These are phyloP conservation scores for Caenorhabditis macrosperma DNA, from an alignment of 2,888 invertebrate species.

Conservation along the genomic window DNA sequence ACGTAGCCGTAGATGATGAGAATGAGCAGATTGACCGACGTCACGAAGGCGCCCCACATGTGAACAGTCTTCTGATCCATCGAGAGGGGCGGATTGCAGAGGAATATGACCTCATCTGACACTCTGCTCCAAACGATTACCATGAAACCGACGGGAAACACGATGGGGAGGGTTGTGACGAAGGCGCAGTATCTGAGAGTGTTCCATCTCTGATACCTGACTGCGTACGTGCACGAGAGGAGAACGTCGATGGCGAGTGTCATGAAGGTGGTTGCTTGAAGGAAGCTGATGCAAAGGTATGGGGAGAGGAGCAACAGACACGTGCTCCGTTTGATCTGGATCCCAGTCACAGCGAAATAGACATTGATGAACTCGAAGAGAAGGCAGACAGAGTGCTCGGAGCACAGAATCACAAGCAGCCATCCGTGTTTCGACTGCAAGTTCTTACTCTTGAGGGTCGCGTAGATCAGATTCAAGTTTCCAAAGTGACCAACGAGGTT, in stretches of 20 bases:
- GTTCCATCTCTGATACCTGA: slow-evolving; percentile 31
- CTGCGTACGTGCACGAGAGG: slow-evolving; percentile 17
- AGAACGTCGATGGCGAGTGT: slow-evolving; percentile 32
- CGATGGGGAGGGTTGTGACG: slow-evolving; percentile 1
- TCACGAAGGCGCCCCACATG: slow-evolving; percentile 27
- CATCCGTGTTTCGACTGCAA: slow-evolving; percentile 40
- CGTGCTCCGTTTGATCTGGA: slow-evolving; percentile 7
- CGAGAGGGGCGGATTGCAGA: slow-evolving; percentile 30
- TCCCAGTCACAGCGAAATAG: slow-evolving; percentile 27
- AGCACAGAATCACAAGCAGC: slow-evolving; percentile 29
- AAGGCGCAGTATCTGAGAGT: slow-evolving; percentile 18
- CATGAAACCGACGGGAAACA: slow-evolving; percentile 28
- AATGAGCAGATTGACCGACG: slow-evolving; percentile 2
- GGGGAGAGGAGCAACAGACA: slow-evolving; percentile 34
- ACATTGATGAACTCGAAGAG: slow-evolving; percentile 42
- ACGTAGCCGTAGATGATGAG: slow-evolving; percentile 43
- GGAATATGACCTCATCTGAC: slow-evolving; percentile 15
- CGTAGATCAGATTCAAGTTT: slow-evolving; percentile 32
- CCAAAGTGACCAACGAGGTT: slow-evolving; percentile 44
- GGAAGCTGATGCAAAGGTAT: slow-evolving; percentile 35
- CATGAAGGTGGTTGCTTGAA: slow-evolving; percentile 30
- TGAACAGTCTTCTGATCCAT: slow-evolving; percentile 22
- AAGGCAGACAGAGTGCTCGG: slow-evolving; percentile 39
- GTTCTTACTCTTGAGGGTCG: slow-evolving; percentile 17
- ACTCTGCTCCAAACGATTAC: slow-evolving; percentile 20